These are phyloP conservation scores for Sylvicola fuscatus DNA, from an alignment of 2,888 invertebrate genomes.

Conservation along the genomic window DNA sequence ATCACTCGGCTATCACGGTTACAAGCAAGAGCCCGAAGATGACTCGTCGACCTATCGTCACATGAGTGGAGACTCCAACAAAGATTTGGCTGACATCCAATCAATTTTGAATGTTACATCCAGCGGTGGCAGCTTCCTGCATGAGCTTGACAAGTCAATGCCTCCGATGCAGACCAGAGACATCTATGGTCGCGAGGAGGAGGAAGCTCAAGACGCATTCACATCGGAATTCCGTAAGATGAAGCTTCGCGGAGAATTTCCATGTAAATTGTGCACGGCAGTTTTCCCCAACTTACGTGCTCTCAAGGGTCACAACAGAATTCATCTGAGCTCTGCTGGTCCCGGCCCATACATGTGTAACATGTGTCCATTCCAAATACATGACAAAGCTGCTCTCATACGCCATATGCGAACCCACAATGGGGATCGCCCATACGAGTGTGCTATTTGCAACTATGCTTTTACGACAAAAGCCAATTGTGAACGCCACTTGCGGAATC, in stretches of 20 bases:
- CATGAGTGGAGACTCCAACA: constrained; percentile 35
- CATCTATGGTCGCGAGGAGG: constrained; percentile 27
- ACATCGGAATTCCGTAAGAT: constrained; percentile 72
- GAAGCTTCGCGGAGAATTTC: constrained; percentile 76
- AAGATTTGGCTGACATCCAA: constrained; percentile 73
- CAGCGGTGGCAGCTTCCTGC: constrained; percentile 39
- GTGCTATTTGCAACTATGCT: constrained; percentile 85
- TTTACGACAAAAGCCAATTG: constrained; percentile 97
- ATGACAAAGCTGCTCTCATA: constrained; percentile 75
- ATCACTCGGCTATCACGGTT: not conserved
- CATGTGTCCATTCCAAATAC: constrained; percentile 70
- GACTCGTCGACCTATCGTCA: constrained; percentile 26
- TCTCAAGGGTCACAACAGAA: constrained; percentile 75
- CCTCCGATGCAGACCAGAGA: constrained; percentile 27
- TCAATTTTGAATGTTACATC: constrained; percentile 64
- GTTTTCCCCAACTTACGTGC: constrained; percentile 77
- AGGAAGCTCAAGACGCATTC: constrained; percentile 66
- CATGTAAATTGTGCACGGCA: constrained; percentile 72
- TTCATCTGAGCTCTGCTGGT: constrained; percentile 57
- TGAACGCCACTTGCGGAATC: constrained; percentile 80
- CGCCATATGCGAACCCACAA: constrained; percentile 89
- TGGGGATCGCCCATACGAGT: constrained; percentile 87
- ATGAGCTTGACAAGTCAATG: constrained; percentile 32
- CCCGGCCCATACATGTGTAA: constrained; percentile 72
- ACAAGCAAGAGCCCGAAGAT: too few species aligned